Evolutionary conservation across 2,888 invertebrate species (phyloP), one percentile per base, ranked within the genome.

Genomic region (Aspidapion aeneum): DNA sequence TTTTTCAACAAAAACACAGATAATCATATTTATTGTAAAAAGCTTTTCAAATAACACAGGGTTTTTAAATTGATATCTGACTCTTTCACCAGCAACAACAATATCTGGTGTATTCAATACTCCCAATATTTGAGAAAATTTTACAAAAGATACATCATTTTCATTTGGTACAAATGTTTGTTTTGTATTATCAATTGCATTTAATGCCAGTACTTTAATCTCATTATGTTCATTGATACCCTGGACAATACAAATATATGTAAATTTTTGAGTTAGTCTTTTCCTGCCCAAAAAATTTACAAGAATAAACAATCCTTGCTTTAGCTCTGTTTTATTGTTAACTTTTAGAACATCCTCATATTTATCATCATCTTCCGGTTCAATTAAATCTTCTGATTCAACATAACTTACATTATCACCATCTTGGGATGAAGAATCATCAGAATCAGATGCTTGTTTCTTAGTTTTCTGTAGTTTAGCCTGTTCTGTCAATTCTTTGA

Each of bases 1-100:
- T n/a, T 60, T 61, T 67, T 50, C 35, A 3, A 35, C 3, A 35
- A 35, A 35, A 35, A 35, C 12, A 35, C 35, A 35, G 35, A 35
- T 12, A 35, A 35, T 3, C 12, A 35, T 35, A 35, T 35, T 35
- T 35, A 7, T 35, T 35, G 35, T 35, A 35, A 7, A 35, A 7
- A 35, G 3, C 12, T 35, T 3, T 35, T 7, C 35, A 35, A n/a
- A n/a, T n/a, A n/a, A n/a, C 12, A 35, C 12, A 7, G 35, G 35
- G 35, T 35, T 35, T 7, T 35, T 35, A 35, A 35, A 35, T 35
- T 35, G 5, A 35, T 35, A 35, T 35, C 35, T 35, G 5, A 35
- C 12, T 35, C 35, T 35, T 12, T 35, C 35, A 7, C 35, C 35
- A 35, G 5, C 12, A 12, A 35, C 35, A 35, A 12, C 12, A 35